Evolutionary conservation across 2,797 vertebrate species (phyloP).

Genomic region (Choloepus didactylus): DNA sequence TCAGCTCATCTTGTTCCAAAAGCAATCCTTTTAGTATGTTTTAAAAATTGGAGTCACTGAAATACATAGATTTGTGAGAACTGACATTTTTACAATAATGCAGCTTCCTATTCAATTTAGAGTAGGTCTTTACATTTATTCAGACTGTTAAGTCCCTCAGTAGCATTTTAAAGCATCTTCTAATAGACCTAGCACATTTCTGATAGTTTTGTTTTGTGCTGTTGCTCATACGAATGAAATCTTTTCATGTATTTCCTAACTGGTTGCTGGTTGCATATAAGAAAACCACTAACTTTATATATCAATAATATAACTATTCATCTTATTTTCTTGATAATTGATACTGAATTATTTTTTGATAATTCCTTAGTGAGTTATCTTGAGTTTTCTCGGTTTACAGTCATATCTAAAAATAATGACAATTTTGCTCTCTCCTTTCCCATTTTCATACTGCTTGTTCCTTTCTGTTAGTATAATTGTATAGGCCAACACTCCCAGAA

Average conservation of each 20-base stretch:
- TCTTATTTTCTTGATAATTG: constrained; percentile 37
- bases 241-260: background rate
- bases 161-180: background rate
- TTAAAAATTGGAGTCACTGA: constrained; percentile 41
- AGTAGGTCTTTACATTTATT: constrained; percentile 28
- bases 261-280: constrained; percentile 11
- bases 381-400: background rate
- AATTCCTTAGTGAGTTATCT: background rate
- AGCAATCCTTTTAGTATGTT: constrained; percentile 51
- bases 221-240: background rate
- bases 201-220: background rate
- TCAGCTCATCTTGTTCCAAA: constrained; percentile 20
- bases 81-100: constrained; percentile 38
- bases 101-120: constrained; percentile 14
- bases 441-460: constrained; percentile 7
- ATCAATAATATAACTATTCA: background rate
- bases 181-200: background rate
- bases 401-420: constrained; percentile 8
- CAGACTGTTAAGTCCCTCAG: background rate
- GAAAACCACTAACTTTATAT: background rate
- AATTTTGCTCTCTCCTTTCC: constrained; percentile 11
- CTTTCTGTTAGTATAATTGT: background rate
- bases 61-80: constrained; percentile 42
- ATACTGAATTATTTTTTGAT: constrained; percentile 30
- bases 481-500: constrained; percentile 23